phyloP scores from a whole-genome alignment of 2,888 invertebrate genomes.

The Euplexia lucipara region DNA sequence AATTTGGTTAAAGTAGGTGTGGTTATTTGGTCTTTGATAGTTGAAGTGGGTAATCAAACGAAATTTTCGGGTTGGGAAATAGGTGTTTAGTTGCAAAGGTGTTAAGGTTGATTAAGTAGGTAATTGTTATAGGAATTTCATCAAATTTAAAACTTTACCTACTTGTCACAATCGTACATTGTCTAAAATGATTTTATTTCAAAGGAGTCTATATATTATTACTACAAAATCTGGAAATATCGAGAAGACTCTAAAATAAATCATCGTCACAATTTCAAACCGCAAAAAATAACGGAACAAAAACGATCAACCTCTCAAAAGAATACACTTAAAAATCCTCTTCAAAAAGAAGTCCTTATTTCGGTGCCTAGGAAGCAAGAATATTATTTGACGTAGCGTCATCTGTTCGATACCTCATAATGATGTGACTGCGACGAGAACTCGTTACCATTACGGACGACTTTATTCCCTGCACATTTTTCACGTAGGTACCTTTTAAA shows the following conservation, averaged over 20 bases:
- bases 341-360: slow-evolving; percentile 46
- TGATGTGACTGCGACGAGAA: slow-evolving; percentile 75
- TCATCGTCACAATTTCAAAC: not conserved
- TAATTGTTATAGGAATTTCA: slow-evolving; percentile 5
- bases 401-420: slow-evolving; percentile 70
- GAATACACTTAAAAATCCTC: slow-evolving; percentile 22
- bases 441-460: slow-evolving; percentile 74
- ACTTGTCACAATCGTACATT: not conserved
- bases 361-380: slow-evolving; percentile 47
- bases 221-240: not conserved
- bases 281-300: slow-evolving; percentile 8
- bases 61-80: slow-evolving; percentile 30
- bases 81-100: slow-evolving; percentile 42
- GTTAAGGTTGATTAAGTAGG: not conserved
- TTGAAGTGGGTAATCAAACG: slow-evolving; percentile 37
- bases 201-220: not conserved
- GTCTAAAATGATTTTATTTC: not conserved
- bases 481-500: slow-evolving; percentile 65
- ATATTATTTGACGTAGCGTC: slow-evolving; percentile 55
- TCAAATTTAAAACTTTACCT: not conserved
- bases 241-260: slow-evolving; percentile 5
- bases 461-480: slow-evolving; percentile 69
- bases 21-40: slow-evolving; percentile 42
- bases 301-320: slow-evolving; percentile 16
- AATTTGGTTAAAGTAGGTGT: slow-evolving; percentile 41